Conservation (phyloP, 2,113 vertebrate species). For the Galeopterus variegatus region DNA sequence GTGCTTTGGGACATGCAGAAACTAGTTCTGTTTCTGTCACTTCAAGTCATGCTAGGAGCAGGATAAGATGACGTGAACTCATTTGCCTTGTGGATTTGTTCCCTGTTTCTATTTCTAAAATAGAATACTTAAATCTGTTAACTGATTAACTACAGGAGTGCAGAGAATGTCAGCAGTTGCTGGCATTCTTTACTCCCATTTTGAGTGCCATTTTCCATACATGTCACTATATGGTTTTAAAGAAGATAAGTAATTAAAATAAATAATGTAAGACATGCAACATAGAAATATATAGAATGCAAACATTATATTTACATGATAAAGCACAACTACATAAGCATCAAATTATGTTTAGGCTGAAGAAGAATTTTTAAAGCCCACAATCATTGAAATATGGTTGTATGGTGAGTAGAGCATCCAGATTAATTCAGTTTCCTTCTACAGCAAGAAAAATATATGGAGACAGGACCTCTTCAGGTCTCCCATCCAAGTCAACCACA, state of each 20-base stretch:
- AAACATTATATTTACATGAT: background rate
- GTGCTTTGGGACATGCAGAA: background rate
- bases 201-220: background rate
- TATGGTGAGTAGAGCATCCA: background rate
- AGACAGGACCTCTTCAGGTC: background rate
- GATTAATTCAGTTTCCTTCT: constrained; percentile 4
- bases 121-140: constrained; percentile 69
- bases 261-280: background rate
- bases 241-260: constrained; percentile 33
- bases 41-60: background rate
- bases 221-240: background rate
- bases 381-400: background rate
- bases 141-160: constrained; percentile 77
- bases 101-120: constrained; percentile 79
- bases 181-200: rapidly evolving
- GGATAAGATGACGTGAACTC: constrained; percentile 30
- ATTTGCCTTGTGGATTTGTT: constrained; percentile 49
- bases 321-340: background rate
- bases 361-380: constrained; percentile 35
- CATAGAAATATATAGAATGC: background rate
- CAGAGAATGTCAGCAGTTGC: constrained; percentile 56
- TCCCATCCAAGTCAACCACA: background rate
- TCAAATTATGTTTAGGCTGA: background rate
- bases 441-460: background rate
- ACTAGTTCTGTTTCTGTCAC: constrained; percentile 39